Evolutionary conservation across 2,113 vertebrate species (phyloP), one percentile per base, ranked within the genome.

Genomic region (Sturnus vulgaris): DNA sequence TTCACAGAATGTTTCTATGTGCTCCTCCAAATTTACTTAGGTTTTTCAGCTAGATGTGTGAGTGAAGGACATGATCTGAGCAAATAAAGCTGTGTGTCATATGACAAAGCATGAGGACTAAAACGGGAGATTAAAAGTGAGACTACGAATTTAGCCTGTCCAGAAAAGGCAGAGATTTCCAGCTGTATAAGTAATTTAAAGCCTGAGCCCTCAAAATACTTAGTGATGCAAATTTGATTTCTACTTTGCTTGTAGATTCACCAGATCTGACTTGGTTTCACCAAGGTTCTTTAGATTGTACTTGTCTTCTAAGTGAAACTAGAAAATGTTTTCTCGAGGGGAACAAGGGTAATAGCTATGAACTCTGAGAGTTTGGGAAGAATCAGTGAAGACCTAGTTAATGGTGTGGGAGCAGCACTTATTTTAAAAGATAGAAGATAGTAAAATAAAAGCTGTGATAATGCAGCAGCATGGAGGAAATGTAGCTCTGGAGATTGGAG

Each of bases 91-190:
- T 56, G 75, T 88, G 81, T 94, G 86, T 92, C 80, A 63, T 63
- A 88, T 86, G 86, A 86, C 88, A 78, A 88, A 57, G 76, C 76
- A 93, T 14, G 64, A 80, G 84, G 82, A 90, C 55, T 69, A 90
- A 96, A 93, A 86, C 25, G 56, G 16, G 37, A 59, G 55, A 93
- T 83, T 93, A 95, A 82, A 95, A 92, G 82, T 78, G 60, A 88
- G 55, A 44, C 55, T 59, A 63, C 80, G 59, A 88, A 93, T 42
- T 81, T 28, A 86, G 42, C 21, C 75, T 60, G 75, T 90, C 64
- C 86, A 94, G 88, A 81, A 88, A 88, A 88, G 37, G 72, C 86
- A 94, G 76, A 64, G 56, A 88, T 78, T 90, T 83, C 77, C 92
- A 93, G 47, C 64, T 93, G 82, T 61, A 7, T 27, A 79, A 87